phyloP scores from a whole-genome alignment of 2,797 vertebrate genomes.

The Etheostoma perlongum region DNA sequence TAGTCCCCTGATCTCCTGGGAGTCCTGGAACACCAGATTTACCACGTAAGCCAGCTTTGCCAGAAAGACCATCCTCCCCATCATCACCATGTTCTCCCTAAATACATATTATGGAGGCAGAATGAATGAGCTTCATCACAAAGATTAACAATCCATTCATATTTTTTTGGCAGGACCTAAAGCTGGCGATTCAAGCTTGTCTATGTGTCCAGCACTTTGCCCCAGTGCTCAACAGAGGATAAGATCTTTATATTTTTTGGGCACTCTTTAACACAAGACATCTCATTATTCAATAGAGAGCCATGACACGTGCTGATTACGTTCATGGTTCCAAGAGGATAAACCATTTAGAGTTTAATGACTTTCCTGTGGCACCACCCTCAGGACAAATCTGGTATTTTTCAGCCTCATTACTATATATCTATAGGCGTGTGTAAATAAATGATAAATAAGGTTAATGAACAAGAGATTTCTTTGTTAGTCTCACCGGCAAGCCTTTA shows the following conservation, averaged over 20 bases:
- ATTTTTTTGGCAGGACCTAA: background rate
- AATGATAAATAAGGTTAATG: background rate
- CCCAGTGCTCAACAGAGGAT: background rate
- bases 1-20: constrained; percentile 92
- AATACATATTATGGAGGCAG: constrained; percentile 24
- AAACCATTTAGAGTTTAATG: background rate
- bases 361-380: background rate
- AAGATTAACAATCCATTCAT: background rate
- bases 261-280: background rate
- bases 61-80: constrained; percentile 88
- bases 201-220: background rate
- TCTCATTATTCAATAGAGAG: background rate
- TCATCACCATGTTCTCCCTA: constrained; percentile 97
- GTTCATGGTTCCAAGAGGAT: background rate
- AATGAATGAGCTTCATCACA: background rate
- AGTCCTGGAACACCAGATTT: constrained; percentile 91
- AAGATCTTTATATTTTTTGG: background rate
- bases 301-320: background rate
- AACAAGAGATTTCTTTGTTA: background rate
- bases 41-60: constrained; percentile 90
- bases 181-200: background rate
- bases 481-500: constrained; percentile 89
- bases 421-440: background rate
- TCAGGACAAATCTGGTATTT: background rate
- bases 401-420: background rate